These are phyloP conservation scores for Brenthis ino DNA, from an alignment of 2,888 invertebrate species.

Conservation along the genomic window DNA sequence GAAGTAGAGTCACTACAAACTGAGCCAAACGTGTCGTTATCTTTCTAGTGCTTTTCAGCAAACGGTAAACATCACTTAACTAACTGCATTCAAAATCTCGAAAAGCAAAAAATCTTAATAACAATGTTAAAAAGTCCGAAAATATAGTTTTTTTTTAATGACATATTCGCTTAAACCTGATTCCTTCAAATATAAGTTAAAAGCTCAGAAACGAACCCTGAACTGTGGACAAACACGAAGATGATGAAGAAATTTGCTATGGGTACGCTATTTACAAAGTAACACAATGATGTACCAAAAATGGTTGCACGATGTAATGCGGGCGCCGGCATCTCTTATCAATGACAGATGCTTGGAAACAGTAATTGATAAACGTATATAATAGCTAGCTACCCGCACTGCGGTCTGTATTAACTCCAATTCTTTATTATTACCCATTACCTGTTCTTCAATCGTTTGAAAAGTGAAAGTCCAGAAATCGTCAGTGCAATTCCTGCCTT, in stretches of 20 bases:
- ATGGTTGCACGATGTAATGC: slow-evolving; percentile 11
- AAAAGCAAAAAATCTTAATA: too few relatives aligned
- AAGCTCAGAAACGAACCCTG: not conserved
- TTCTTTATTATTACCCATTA: not conserved
- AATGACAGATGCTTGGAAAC: slow-evolving; percentile 2
- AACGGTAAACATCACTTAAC: too few relatives aligned
- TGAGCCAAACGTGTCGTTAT: too few relatives aligned
- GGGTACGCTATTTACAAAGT: not conserved
- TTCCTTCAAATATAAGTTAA: slow-evolving; percentile 3
- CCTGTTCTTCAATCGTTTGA: not conserved
- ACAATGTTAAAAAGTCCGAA: too few relatives aligned
- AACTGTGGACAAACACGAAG: not conserved
- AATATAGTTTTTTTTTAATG: not conserved
- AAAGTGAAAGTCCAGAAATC: not conserved
- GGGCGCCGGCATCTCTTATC: slow-evolving; percentile 28
- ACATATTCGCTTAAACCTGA: slow-evolving; percentile 1
- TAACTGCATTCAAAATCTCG: too few relatives aligned
- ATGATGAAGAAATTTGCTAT: not conserved
- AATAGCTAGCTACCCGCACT: slow-evolving; percentile 18
- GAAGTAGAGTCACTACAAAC: too few relatives aligned
- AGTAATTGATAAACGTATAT: slow-evolving; percentile 22
- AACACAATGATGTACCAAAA: slow-evolving; percentile 13
- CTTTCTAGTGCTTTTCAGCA: too few relatives aligned
- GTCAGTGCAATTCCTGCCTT: too few relatives aligned
- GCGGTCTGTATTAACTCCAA: not conserved